Evolutionary conservation across 2,888 invertebrate genomes (phyloP), one percentile per base, ranked within the genome.

Genomic region (Phrixothrix hirtus): DNA sequence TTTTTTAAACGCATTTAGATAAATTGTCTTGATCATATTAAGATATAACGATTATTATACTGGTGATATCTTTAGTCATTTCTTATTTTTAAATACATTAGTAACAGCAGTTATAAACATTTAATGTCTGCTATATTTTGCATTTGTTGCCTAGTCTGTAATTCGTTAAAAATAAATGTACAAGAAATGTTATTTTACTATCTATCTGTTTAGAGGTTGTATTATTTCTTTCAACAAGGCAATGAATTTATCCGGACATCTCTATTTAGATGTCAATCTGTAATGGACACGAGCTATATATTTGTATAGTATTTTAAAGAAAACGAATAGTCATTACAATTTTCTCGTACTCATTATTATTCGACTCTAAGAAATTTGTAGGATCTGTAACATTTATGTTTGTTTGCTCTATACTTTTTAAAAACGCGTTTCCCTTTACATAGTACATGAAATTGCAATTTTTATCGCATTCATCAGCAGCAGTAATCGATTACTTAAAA

Each of bases 241-340:
- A 60, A 60, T 60, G 58, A 58, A 60, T 60, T 58, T 47, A 38
- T 49, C 55, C 44, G 46, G 46, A 58, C 58, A 49, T 52, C 58
- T 60, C 60, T 58, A 60, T 60, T 60, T 60, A 60, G 56, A 58
- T 58, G 60, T 60, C 60, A 60, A 45, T 58, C 60, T 52, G 48
- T 54, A 49, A 45, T 54, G 42, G 60, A 60, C 60, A 52, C 57
- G 48, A 52, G 55, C 58, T 39, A 58, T 60, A 60, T 57, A 57
- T 58, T 55, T 43, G 45, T 46, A 47, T 35, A 37, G 31, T 37
- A 51, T 55, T 57, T 58, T 37, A 31, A 32, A 6, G 21, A 36
- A 44, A 49, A 17, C 25, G 7, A 53, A 38, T 35, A 32, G 14
- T 38, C 35, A 27, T n/a, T 44, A 31, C 56, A 56, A 43, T 52